Evolutionary conservation across 2,797 vertebrate genomes (phyloP).

Genomic region (Gallinago solitaria): DNA sequence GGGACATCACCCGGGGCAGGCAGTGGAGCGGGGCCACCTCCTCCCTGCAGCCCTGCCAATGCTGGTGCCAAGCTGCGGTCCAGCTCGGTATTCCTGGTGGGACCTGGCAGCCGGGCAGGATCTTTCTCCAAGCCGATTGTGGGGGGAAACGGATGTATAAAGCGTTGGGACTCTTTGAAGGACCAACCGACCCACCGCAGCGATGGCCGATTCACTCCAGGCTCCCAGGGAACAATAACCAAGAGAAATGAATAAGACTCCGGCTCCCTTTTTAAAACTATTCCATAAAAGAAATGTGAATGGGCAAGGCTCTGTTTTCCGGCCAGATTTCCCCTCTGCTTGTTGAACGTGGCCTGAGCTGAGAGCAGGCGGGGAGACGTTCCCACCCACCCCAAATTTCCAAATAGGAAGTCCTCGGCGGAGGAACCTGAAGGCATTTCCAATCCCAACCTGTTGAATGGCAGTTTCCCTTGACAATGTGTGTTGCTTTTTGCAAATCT

Average conservation of each 20-base stretch:
- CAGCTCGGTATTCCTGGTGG: neutral
- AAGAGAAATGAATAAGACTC: slow-evolving; percentile 54
- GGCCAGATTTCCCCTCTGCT: slow-evolving; percentile 66
- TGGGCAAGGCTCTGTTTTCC: slow-evolving; percentile 62
- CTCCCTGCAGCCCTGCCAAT: neutral
- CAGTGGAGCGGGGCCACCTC: neutral
- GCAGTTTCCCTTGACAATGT: slow-evolving; percentile 75
- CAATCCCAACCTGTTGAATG: slow-evolving; percentile 84
- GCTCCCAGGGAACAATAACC: slow-evolving; percentile 68
- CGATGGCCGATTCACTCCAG: slow-evolving; percentile 51
- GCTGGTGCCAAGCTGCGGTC: neutral
- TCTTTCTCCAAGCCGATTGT: slow-evolving; percentile 41
- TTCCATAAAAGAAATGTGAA: slow-evolving; percentile 65
- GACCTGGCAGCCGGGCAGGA: slow-evolving; percentile 36
- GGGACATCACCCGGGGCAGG: accelerated
- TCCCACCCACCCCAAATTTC: slow-evolving; percentile 63
- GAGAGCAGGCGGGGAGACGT: slow-evolving; percentile 10
- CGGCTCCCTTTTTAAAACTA: slow-evolving; percentile 49
- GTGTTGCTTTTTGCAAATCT: slow-evolving; percentile 42
- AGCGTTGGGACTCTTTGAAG: slow-evolving; percentile 55
- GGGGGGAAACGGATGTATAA: slow-evolving; percentile 57
- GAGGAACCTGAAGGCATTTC: slow-evolving; percentile 53
- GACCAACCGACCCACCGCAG: slow-evolving; percentile 61
- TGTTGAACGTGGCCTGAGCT: slow-evolving; percentile 29
- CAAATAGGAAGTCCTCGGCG: slow-evolving; percentile 43